A percentile compares a stretch with the other conserved stretches of the same genome.
Evolutionary conservation across 1,140 invertebrate species (phyloP).

Genomic region (Dreissena polymorpha): DNA sequence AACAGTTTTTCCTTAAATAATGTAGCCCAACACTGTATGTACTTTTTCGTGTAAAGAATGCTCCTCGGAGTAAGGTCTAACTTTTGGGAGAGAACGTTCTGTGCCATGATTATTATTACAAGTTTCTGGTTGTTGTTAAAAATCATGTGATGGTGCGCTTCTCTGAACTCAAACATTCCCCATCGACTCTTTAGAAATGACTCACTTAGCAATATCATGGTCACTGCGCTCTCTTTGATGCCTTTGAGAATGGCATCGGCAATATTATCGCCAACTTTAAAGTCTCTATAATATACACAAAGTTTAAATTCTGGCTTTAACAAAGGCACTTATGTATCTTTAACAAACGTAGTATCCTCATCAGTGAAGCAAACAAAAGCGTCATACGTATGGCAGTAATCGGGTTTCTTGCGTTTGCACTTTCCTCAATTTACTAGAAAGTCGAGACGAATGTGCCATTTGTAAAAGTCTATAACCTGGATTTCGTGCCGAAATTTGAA

Average conservation of each 20-base stretch:
- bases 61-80: constrained; percentile 30
- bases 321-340: not conserved
- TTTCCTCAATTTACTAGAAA: not conserved
- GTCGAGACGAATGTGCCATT: too few species aligned
- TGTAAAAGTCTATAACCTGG: too few species aligned
- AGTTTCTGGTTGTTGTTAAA: constrained; percentile 14
- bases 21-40: constrained; percentile 5
- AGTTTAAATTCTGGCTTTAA: constrained; percentile 24
- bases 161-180: constrained; percentile 42
- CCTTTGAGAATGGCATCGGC: constrained; percentile 36
- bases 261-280: constrained; percentile 37
- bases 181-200: constrained; percentile 32
- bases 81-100: not conserved
- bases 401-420: not conserved
- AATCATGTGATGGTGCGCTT: constrained; percentile 21
- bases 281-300: constrained; percentile 42
- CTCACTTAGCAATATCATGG: constrained; percentile 7
- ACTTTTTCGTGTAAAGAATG: constrained; percentile 34
- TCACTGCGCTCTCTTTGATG: constrained; percentile 22
- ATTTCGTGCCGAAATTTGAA: too few species aligned
- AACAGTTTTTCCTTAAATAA: constrained; percentile 35
- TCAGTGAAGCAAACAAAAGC: constrained; percentile 32
- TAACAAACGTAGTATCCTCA: constrained; percentile 20
- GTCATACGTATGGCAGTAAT: constrained; percentile 4
- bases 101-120: constrained; percentile 11